These are phyloP conservation scores for Bradypus variegatus DNA, from an alignment of 2,797 vertebrate species.

Conservation along the genomic window DNA sequence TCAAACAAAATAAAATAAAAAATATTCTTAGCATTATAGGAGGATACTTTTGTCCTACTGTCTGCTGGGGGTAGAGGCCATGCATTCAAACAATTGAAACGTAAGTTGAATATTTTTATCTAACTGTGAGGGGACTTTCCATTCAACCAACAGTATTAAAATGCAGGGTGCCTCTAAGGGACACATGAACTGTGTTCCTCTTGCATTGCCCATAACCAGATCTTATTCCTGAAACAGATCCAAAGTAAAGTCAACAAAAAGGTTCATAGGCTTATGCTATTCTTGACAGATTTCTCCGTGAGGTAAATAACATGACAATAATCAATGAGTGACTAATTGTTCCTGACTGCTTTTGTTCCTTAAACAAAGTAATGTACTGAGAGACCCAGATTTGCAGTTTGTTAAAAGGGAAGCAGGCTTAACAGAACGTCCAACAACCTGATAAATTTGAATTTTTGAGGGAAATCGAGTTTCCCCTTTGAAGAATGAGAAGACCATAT, in stretches of 20 bases:
- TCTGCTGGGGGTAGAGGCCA: neutral
- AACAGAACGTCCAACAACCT: neutral
- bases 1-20: conserved; percentile 22
- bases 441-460: neutral
- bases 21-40: neutral
- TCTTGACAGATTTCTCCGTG: neutral
- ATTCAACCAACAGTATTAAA: conserved; percentile 2
- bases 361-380: conserved; percentile 16
- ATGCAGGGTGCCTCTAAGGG: neutral
- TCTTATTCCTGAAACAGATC: conserved; percentile 1
- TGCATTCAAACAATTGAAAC: conserved; percentile 31
- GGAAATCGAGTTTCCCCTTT: neutral
- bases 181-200: neutral
- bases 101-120: neutral
- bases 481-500: neutral
- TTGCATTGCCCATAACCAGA: neutral
- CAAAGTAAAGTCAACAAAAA: conserved; percentile 10
- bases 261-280: neutral
- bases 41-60: neutral
- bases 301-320: neutral
- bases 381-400: neutral
- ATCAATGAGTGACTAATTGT: neutral
- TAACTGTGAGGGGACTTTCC: neutral
- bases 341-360: neutral
- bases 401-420: neutral